Evolutionary conservation across 2,888 invertebrate species (phyloP).

Genomic region (Platycheirus rosarum): DNA sequence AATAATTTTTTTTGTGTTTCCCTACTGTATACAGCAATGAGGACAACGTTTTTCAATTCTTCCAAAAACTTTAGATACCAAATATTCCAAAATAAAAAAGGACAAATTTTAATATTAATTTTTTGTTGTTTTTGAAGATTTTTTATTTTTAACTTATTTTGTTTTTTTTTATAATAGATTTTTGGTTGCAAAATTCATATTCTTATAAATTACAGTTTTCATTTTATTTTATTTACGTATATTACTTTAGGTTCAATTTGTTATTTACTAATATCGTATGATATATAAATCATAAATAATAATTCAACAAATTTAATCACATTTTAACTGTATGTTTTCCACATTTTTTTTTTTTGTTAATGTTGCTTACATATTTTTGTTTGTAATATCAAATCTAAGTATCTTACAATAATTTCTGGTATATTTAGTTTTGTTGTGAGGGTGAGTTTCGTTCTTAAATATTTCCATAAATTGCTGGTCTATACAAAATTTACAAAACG

Average conservation of each 20-base stretch:
- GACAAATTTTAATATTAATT: constrained; percentile 64
- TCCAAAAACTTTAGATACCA: constrained; percentile 62
- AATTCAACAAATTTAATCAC: constrained; percentile 74
- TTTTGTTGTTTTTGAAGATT: constrained; percentile 34
- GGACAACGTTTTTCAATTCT: constrained; percentile 56
- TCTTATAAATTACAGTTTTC: constrained; percentile 42
- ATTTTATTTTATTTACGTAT: constrained; percentile 67
- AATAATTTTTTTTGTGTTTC: constrained; percentile 52
- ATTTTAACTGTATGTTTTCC: constrained; percentile 73
- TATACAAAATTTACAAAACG: constrained; percentile 73
- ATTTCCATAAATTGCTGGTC: constrained; percentile 55
- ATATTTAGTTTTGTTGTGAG: constrained; percentile 71
- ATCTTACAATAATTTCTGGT: constrained; percentile 72
- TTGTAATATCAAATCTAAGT: constrained; percentile 74
- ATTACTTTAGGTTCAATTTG: constrained; percentile 65
- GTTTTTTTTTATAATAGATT: constrained; percentile 61
- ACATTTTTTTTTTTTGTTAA: constrained; percentile 36
- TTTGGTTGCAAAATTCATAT: constrained; percentile 67
- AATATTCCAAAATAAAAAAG: constrained; percentile 68
- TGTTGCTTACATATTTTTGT: constrained; percentile 27
- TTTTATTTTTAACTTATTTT: constrained; percentile 39
- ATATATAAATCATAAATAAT: constrained; percentile 72
- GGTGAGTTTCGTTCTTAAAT: constrained; percentile 68
- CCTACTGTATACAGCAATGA: constrained; percentile 62
- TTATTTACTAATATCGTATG: constrained; percentile 72